Percentiles rank a stretch among this genome's conserved stretches.
Conservation (phyloP, 2,888 invertebrate genomes). For the Mimas tiliae region DNA sequence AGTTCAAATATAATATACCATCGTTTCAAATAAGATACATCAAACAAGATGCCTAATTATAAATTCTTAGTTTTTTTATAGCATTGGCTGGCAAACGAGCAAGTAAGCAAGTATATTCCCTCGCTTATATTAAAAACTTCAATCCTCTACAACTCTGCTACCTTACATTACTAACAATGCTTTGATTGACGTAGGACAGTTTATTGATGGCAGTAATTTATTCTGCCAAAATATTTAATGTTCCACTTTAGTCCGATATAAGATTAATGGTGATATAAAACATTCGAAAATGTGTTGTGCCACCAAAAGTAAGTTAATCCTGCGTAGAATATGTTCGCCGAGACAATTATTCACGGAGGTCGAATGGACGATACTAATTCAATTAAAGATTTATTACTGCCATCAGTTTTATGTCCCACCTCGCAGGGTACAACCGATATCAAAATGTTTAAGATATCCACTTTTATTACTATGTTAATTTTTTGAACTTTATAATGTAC, state of each 20-base stretch:
- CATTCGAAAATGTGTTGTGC: conserved; percentile 31
- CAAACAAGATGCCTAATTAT: too few species aligned
- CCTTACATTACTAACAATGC: conserved; percentile 30
- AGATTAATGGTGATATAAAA: conserved; percentile 48
- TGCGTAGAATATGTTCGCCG: conserved; percentile 44
- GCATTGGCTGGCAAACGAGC: too few species aligned
- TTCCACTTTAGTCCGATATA: conserved; percentile 45
- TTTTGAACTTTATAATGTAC: background rate
- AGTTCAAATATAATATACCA: too few species aligned
- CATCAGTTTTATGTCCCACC: conserved; percentile 52
- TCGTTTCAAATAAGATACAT: too few species aligned
- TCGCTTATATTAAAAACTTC: background rate
- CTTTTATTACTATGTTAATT: conserved; percentile 15
- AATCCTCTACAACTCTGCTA: conserved; percentile 1
- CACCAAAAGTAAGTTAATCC: conserved; percentile 22
- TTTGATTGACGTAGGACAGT: conserved; percentile 49
- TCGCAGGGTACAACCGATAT: conserved; percentile 43
- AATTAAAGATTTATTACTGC: conserved; percentile 72
- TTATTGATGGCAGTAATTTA: conserved; percentile 56
- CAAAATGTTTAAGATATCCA: conserved; percentile 32
- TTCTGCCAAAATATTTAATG: conserved; percentile 54
- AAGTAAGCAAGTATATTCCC: background rate
- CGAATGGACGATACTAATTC: conserved; percentile 64
- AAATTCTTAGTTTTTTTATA: background rate
- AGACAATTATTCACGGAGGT: conserved; percentile 56